Evolutionary conservation across 37 sponge, comb jelly and placozoan species (phyloP), one percentile per base, ranked within the genome.

Genomic region (Aphrocallistes beatrix): DNA sequence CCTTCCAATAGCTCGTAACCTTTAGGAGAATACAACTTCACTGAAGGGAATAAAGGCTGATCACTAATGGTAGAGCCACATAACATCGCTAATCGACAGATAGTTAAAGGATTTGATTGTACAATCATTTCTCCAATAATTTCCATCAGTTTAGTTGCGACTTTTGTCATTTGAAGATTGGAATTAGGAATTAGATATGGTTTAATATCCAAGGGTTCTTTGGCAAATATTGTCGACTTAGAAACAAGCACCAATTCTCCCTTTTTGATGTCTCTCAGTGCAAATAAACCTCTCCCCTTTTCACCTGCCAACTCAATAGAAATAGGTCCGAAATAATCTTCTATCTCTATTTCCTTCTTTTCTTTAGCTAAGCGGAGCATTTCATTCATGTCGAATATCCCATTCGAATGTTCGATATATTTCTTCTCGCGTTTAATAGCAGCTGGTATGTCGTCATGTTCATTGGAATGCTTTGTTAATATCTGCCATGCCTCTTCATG

Each of bases 401-500:
- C 75, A 8, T 30, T 60, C 6, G 75, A 19, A 30, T 60, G 10
- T 30, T 60, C 28, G 10, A 60, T 3, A 13, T 60, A 60, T 3
- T 3, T 13, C 34, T 30, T 60, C 75, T 60, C 75, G 10, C 75
- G 25, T 13, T 32, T 6, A 1, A 60, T 19, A 60, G 75, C 75
- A 25, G 75, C 17, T 13, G 75, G 32, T 3, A 60, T 60, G 75
- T 60, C 75, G 8, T 19, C 25, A 60, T 60, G 25, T 30, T 60
- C 17, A 25, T 3, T 13, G 34, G 75, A 3, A 13, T 92, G 37
- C 13, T 37, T 86, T 88, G 89, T 91, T 25, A 94, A 6, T 0
- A 83, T 82, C 37, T 32, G 23, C 28, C 90, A 89, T 1, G 97
- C 95, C 38, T 92, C 91, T 34, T 85, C 47, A 38, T 69, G 28